These are phyloP conservation scores for Turnix velox DNA, from an alignment of 2,113 vertebrate genomes.

Conservation along the genomic window DNA sequence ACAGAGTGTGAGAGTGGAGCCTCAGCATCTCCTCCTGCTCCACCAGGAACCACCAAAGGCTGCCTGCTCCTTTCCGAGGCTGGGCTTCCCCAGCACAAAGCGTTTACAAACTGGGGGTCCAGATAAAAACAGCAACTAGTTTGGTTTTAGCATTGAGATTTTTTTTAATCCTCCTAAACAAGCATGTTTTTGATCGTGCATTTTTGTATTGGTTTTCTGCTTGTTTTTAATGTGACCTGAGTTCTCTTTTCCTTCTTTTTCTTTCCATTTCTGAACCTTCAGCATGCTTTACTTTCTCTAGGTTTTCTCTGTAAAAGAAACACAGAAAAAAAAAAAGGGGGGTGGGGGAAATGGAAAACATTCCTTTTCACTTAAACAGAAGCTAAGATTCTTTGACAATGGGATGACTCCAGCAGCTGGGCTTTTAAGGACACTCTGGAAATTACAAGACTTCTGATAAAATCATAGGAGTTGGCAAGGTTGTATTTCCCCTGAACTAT, in stretches of 20 bases:
- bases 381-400: conserved; percentile 3
- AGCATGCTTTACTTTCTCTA: background rate
- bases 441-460: conserved; percentile 31
- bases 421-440: conserved; percentile 51
- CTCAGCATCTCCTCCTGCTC: background rate
- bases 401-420: conserved; percentile 19
- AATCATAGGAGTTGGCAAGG: background rate
- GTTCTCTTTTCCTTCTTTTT: background rate
- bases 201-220: background rate
- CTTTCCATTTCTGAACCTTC: background rate
- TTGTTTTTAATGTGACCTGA: background rate
- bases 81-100: background rate
- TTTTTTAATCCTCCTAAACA: background rate
- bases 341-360: background rate
- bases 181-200: background rate
- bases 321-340: too few species aligned
- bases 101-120: background rate
- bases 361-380: background rate
- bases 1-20: background rate
- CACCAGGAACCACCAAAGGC: background rate
- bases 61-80: background rate
- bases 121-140: background rate
- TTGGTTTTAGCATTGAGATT: background rate
- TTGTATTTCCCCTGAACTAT: background rate
- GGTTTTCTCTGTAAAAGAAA: background rate